phyloP scores from a whole-genome alignment of 2,797 vertebrate genomes.

The Spinibarbus caldwelli region DNA sequence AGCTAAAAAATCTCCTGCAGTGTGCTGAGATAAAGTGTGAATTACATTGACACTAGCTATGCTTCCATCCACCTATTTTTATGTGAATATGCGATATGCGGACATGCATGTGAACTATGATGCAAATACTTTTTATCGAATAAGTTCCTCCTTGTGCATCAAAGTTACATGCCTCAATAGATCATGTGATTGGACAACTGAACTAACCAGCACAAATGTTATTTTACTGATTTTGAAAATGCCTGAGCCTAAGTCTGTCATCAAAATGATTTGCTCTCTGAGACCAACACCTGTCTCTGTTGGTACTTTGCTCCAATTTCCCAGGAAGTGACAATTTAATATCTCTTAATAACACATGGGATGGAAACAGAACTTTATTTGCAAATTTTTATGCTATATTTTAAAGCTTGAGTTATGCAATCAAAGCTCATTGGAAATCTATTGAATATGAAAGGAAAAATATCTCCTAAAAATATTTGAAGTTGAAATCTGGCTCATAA shows the following conservation, averaged over 20 bases:
- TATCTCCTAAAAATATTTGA: not conserved
- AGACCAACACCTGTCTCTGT: too few relatives aligned
- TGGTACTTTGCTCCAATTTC: not conserved
- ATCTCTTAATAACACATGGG: too few relatives aligned
- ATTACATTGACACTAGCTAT: not conserved
- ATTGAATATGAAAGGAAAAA: not conserved
- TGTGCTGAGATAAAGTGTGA: not conserved
- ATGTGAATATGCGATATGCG: not conserved
- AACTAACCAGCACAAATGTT: too few relatives aligned
- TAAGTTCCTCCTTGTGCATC: too few relatives aligned
- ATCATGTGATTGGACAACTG: not conserved
- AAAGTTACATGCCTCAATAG: not conserved
- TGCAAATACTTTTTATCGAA: not conserved
- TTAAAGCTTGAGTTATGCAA: not conserved
- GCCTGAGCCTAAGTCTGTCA: too few relatives aligned
- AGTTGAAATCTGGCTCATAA: not conserved
- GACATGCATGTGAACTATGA: too few relatives aligned
- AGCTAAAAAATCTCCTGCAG: constrained; percentile 14
- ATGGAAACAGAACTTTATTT: too few relatives aligned
- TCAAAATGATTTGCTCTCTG: too few relatives aligned
- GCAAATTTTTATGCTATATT: not conserved
- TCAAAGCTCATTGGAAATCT: not conserved
- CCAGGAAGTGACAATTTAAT: not conserved
- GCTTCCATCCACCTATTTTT: not conserved
- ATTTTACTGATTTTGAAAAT: too few relatives aligned